Evolutionary conservation across 2,888 invertebrate species (phyloP).

Genomic region (Antheraea yamamai): DNA sequence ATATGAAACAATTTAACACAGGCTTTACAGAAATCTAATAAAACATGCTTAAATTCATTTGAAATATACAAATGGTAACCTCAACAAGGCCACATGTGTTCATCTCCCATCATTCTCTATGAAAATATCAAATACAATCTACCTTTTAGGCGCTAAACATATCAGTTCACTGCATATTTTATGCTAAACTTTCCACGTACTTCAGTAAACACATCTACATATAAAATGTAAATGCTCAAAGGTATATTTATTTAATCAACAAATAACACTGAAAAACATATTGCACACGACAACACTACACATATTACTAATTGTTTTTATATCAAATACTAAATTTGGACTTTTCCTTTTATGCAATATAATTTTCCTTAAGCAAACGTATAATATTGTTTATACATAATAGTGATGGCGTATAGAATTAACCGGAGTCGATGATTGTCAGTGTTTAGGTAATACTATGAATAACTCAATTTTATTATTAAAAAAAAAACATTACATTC

Average conservation of each 20-base stretch:
- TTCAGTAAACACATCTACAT: background rate
- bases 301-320: background rate
- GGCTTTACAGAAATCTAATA: too few species aligned
- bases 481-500: slow-evolving; percentile 27
- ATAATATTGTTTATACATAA: background rate
- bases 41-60: background rate
- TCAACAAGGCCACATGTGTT: background rate
- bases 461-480: background rate
- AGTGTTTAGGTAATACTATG: background rate
- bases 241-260: background rate
- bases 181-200: background rate
- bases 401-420: background rate
- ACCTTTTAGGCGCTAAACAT: background rate
- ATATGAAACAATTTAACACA: too few species aligned
- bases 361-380: background rate
- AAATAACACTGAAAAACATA: background rate
- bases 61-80: background rate
- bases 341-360: slow-evolving; percentile 3
- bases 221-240: background rate
- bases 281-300: background rate
- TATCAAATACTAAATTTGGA: background rate
- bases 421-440: background rate
- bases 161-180: background rate
- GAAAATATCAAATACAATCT: background rate
- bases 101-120: background rate